Evolutionary conservation across 2,888 invertebrate species (phyloP), one percentile per base, ranked within the genome.

Genomic region (Catocala fraxini): DNA sequence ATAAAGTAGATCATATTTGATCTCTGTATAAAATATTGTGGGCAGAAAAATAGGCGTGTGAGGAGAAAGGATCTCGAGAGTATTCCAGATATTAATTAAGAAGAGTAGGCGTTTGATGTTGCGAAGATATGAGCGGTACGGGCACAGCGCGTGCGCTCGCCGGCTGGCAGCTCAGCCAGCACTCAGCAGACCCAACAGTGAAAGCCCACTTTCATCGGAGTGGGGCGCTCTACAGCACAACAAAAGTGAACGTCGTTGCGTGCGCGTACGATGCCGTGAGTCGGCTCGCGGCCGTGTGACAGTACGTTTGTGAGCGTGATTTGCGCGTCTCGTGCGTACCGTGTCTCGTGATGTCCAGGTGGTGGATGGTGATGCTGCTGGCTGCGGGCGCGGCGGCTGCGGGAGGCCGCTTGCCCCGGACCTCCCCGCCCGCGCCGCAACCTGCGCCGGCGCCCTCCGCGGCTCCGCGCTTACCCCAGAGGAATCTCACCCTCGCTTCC

Each of bases 401-500:
- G 75, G 92, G 90, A 68, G 86, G 89, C 73, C 90, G 92, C 80
- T 80, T 90, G 85, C 91, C 92, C 78, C 88, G 91, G 71, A 92
- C 91, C 79, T 91, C 89, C 74, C 88, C 84, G 81, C 86, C 89
- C 78, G 87, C 85, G 75, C 85, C 95, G 77, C 88, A 95, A 71
- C 91, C 95, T 51, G 86, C 96, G 72, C 95, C 96, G 83, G 95
- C 96, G 73, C 95, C 89, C 90, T 73, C 96, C 56, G 90, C 96
- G 70, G 94, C 95, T 72, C 95, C 90, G 91, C 85, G 89, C 35
- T 85, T 91, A 53, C 91, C 90, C 63, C 90, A 85, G 69, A 89
- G 93, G 86, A 93, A 93, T 76, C 88, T 92, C 77, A 92, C 93
- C 80, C 91, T 93, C 59, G 88, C 94, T 49, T 86, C 90, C 72